A percentile compares a stretch with the other conserved stretches of the same genome.
Conservation (phyloP, 2,113 vertebrate genomes). For the Tichodroma muraria region DNA sequence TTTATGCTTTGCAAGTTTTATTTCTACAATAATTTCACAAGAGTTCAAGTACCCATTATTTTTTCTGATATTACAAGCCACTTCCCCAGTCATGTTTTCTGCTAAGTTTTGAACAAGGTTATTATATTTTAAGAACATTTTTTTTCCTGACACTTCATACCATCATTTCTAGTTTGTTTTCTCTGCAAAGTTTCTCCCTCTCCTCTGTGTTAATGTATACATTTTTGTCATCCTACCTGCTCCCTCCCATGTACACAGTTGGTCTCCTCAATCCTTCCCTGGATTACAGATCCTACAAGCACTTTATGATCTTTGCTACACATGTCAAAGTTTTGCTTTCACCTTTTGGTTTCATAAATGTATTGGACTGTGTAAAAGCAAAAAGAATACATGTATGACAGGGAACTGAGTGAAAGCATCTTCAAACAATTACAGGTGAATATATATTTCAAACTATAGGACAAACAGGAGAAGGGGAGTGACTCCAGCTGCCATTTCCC, state of each 20-base stretch:
- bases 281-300: neutral
- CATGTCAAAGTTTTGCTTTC: neutral
- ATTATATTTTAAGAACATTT: neutral
- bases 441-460: neutral
- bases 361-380: neutral
- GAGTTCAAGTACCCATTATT: neutral
- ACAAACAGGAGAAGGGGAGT: neutral
- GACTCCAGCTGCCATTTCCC: neutral
- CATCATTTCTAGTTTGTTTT: neutral
- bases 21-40: neutral
- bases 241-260: neutral
- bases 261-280: neutral
- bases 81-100: neutral
- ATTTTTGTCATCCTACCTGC: neutral
- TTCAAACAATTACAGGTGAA: neutral
- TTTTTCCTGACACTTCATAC: neutral
- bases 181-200: neutral
- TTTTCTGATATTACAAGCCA: neutral
- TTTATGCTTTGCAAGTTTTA: neutral
- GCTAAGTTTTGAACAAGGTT: neutral
- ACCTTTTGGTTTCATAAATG: neutral
- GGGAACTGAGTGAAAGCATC: neutral
- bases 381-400: neutral
- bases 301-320: neutral
- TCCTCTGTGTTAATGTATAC: neutral